These are phyloP conservation scores for Cinara cedri DNA, from an alignment of 2,888 invertebrate genomes.

Conservation along the genomic window DNA sequence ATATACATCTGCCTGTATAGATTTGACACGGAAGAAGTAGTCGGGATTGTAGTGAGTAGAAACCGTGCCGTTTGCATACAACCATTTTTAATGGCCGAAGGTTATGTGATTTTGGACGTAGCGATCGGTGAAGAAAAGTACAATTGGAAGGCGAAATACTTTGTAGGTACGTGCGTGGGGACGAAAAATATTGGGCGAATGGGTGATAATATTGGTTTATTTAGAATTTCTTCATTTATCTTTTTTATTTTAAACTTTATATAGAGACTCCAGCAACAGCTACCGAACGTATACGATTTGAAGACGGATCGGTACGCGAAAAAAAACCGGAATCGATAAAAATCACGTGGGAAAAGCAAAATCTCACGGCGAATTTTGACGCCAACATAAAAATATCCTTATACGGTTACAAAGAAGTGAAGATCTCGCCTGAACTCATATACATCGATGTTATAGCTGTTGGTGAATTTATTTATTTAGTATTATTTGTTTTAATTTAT, in stretches of 20 bases:
- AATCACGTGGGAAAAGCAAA: conserved; percentile 83
- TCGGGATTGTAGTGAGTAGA: conserved; percentile 76
- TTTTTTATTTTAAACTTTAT: neutral
- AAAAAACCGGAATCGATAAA: conserved; percentile 71
- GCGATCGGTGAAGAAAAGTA: conserved; percentile 82
- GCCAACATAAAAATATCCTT: conserved; percentile 80
- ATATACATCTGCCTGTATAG: conserved; percentile 63
- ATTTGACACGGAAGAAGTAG: conserved; percentile 81
- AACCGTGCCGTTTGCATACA: conserved; percentile 90
- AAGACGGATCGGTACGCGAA: conserved; percentile 60
- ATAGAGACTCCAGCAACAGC: conserved; percentile 89
- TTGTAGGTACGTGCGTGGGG: conserved; percentile 76
- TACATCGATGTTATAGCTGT: conserved; percentile 79
- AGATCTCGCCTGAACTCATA: conserved; percentile 79
- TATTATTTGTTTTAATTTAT: neutral
- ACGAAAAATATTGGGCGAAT: neutral
- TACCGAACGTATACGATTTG: conserved; percentile 83
- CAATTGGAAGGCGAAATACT: conserved; percentile 89
- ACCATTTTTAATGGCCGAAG: conserved; percentile 84
- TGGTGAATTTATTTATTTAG: conserved; percentile 58
- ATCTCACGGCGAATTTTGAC: conserved; percentile 81
- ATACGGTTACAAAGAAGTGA: conserved; percentile 88
- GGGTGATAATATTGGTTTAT: too few species aligned
- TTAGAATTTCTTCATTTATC: too few species aligned
- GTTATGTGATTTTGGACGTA: conserved; percentile 85